Base-by-base conservation (phyloP, 2,113 vertebrate species). In the Callipepla californica region DNA sequence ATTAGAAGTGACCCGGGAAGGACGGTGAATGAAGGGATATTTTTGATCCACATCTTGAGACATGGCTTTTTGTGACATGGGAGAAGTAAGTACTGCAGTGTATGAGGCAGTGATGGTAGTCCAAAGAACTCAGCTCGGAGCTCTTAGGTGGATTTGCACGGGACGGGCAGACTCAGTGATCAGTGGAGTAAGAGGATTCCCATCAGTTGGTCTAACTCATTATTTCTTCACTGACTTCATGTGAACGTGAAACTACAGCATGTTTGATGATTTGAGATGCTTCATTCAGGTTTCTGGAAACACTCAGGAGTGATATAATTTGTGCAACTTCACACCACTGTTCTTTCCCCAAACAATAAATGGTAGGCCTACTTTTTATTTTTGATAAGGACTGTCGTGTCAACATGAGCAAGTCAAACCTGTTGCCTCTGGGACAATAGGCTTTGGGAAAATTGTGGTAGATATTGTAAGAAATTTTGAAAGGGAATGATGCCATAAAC, bases 191-290 rank as follows among this genome's bases (percentile, higher is more conserved):
- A 67, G 23, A 25, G 50, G 21, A 28, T 62, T 32, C n/a, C 48
- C 82, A 30, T 36, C 17, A 0, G 23, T 42, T 65, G 44, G 23
- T 70, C 9, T 51, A 76, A 2, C 25, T 63, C 32, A 1, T 22
- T 1, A 1, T 20, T 83, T 22, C 15, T 84, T 14, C 1, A 0
- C 18, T 92, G 70, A 20, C 32, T 82, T 80, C 3, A 23, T 7
- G 40, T 69, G 58, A 80, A 73, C 22, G 65, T 45, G 12, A 63
- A 69, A 58, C 73, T 62, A 4, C n/a, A 40, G 26, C 17, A 12
- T 4, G 8, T 81, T 30, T 51, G 59, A 32, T 13, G 32, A 87
- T 7, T 6, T 38, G 55, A 67, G 53, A 17, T 66, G 34, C 47
- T 85, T 85, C 40, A 80, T 50, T 65, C 8, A 17, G 13, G 36